Percentiles rank a stretch among this genome's conserved stretches.
phyloP scores from a whole-genome alignment of 2,888 invertebrate species.

The Abrostola tripartita region DNA sequence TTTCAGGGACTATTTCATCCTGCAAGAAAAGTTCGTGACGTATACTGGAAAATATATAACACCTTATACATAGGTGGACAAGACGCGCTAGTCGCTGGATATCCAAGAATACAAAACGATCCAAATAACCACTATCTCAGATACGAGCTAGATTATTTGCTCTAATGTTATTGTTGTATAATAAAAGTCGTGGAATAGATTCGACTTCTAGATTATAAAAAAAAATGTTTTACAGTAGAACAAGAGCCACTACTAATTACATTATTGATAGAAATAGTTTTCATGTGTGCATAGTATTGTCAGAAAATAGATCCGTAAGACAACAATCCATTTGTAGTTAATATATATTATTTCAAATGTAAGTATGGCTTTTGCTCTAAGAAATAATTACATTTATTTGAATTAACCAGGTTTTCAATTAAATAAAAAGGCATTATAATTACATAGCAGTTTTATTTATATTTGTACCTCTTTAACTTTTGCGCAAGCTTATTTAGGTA shows the following conservation, averaged over 20 bases:
- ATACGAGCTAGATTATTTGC: constrained; percentile 97
- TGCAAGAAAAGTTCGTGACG: constrained; percentile 99
- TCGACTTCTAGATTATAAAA: constrained; percentile 37
- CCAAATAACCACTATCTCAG: constrained; percentile 97
- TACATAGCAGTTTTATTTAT: constrained; percentile 45
- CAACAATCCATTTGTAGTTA: constrained; percentile 5
- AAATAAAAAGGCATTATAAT: constrained; percentile 49
- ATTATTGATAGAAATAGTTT: constrained; percentile 4
- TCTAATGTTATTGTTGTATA: constrained; percentile 86
- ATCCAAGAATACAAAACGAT: constrained; percentile 98
- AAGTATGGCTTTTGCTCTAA: constrained; percentile 48
- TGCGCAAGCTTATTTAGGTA: constrained; percentile 55
- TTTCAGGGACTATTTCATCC: constrained; percentile 99
- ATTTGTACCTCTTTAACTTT: constrained; percentile 32
- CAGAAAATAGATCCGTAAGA: constrained; percentile 5
- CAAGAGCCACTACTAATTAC: constrained; percentile 32
- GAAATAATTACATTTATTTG: constrained; percentile 28
- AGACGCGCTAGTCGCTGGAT: constrained; percentile 98
- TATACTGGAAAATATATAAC: constrained; percentile 99
- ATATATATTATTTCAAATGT: constrained; percentile 6
- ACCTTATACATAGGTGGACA: constrained; percentile 99
- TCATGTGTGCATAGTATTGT: constrained; percentile 5
- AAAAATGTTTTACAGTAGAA: constrained; percentile 32
- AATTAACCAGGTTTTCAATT: constrained; percentile 42
- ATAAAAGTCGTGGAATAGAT: constrained; percentile 48